phyloP scores from a whole-genome alignment of 2,888 invertebrate genomes.

The Eurytoma adleriae region DNA sequence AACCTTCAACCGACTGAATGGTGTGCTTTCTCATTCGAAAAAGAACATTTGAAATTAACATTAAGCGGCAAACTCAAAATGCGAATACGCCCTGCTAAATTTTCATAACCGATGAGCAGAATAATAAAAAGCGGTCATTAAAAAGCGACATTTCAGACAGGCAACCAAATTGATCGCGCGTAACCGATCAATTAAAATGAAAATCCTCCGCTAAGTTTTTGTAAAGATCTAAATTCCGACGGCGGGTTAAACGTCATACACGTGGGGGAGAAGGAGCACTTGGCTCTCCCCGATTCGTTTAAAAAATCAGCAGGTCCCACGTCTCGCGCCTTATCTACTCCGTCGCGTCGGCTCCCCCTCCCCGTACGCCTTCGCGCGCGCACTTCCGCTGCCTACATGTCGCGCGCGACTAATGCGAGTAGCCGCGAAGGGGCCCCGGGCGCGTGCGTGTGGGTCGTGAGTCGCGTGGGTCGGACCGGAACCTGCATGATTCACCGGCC shows the following conservation, averaged over 20 bases:
- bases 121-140: too few species aligned
- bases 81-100: too few species aligned
- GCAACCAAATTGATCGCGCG: too few species aligned
- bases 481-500: constrained; percentile 72
- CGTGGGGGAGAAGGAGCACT: neutral
- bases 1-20: too few species aligned
- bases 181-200: too few species aligned
- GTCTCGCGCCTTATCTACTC: neutral
- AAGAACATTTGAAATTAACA: too few species aligned
- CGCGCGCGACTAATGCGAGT: constrained; percentile 32
- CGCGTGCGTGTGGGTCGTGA: constrained; percentile 31
- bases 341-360: neutral
- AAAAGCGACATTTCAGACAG: too few species aligned
- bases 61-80: too few species aligned
- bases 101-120: too few species aligned
- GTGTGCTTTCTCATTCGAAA: too few species aligned
- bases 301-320: constrained; percentile 40
- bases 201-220: too few species aligned
- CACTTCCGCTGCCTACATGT: constrained; percentile 58
- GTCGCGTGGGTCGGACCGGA: constrained; percentile 75
- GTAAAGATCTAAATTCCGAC: too few species aligned
- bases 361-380: neutral
- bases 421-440: constrained; percentile 8
- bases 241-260: neutral
- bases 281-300: neutral